phyloP scores from a whole-genome alignment of 2,113 vertebrate species.

The Arothron firmamentum region DNA sequence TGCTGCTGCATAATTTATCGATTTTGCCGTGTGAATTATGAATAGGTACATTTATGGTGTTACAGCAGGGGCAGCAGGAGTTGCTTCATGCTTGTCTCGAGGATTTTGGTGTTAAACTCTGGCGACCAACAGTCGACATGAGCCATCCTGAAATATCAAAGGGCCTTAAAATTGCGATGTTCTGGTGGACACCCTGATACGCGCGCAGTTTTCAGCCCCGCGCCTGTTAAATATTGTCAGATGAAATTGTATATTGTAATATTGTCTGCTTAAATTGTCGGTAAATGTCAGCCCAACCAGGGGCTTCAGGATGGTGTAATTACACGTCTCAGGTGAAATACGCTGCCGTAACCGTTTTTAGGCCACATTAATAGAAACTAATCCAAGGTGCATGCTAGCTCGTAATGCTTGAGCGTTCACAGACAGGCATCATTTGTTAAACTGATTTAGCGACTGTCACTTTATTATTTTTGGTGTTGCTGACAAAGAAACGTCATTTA shows the following conservation, averaged over 20 bases:
- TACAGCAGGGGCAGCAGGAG: constrained; percentile 1
- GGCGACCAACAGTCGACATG: no score
- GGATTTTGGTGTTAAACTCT: no score
- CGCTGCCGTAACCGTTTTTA: neutral
- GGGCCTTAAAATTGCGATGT: no score
- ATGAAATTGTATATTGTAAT: no score
- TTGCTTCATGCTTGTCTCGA: neutral
- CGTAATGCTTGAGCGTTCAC: constrained; percentile 5
- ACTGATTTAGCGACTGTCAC: neutral
- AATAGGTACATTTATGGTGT: constrained; percentile 27
- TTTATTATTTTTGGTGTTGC: neutral
- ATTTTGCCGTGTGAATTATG: constrained; percentile 29
- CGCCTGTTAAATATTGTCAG: no score
- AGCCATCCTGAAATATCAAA: no score
- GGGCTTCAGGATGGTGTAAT: constrained; percentile 4
- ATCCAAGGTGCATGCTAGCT: neutral
- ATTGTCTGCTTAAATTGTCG: constrained; percentile 10
- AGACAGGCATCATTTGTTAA: neutral
- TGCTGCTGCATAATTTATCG: constrained; percentile 21
- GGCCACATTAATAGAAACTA: neutral
- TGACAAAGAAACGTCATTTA: no score
- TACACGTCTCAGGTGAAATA: constrained; percentile 7
- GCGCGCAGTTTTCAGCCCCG: no score
- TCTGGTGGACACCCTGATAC: no score
- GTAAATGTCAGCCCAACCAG: constrained; percentile 29